These are phyloP conservation scores for Glaucidium brasilianum DNA, from an alignment of 2,113 vertebrate species.

Conservation along the genomic window DNA sequence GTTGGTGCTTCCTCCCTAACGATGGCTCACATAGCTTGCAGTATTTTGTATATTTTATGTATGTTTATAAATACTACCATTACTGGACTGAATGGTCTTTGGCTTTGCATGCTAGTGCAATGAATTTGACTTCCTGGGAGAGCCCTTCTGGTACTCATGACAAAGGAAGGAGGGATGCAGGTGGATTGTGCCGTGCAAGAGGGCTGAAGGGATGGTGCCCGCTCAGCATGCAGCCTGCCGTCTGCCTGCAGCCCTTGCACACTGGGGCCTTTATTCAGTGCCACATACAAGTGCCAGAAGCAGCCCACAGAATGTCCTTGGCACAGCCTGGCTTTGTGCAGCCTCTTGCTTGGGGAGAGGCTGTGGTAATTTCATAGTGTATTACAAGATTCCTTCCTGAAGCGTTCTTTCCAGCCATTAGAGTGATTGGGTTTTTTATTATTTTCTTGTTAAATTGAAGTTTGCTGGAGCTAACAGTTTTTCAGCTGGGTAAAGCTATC, in stretches of 20 bases:
- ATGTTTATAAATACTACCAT: not conserved
- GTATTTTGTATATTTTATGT: not conserved
- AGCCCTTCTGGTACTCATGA: not conserved
- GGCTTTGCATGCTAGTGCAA: not conserved
- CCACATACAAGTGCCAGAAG: not conserved
- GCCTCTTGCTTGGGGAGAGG: not conserved
- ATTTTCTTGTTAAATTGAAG: conserved; percentile 16
- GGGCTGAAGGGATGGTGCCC: not conserved
- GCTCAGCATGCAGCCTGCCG: fast-evolving
- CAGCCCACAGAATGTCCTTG: conserved; percentile 55
- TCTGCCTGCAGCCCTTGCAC: not conserved
- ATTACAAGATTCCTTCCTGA: conserved; percentile 6
- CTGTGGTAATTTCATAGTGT: not conserved
- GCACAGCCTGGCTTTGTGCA: not conserved
- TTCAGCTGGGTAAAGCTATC: not conserved
- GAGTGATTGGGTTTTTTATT: not conserved
- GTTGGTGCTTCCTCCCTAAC: not conserved
- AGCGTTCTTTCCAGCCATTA: conserved; percentile 48
- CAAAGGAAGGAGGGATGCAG: not conserved
- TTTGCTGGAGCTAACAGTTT: not conserved
- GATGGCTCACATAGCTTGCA: fast-evolving
- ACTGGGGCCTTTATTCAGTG: not conserved
- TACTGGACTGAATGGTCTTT: not conserved
- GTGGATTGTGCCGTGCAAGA: fast-evolving
- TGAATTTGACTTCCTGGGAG: not conserved